Percentiles rank a stretch among this genome's conserved stretches.
Conservation (phyloP, 2,113 vertebrate species). For the Tetrax tetrax region DNA sequence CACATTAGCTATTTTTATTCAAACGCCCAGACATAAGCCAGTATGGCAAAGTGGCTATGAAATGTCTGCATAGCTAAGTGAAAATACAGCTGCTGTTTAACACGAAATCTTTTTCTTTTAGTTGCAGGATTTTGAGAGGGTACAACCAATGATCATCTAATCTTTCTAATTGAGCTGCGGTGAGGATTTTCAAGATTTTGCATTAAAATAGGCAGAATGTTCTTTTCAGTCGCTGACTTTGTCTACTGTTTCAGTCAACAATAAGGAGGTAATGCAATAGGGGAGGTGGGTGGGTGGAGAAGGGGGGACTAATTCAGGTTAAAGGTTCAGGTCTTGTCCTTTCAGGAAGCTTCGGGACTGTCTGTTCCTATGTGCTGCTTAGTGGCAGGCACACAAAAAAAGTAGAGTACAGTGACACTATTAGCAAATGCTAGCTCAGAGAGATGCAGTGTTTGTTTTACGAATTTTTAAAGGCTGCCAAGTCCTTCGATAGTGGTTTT, state of each 20-base stretch:
- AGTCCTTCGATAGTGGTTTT: neutral
- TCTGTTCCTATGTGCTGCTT: neutral
- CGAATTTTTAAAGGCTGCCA: constrained; percentile 12
- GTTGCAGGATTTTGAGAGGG: neutral
- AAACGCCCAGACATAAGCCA: neutral
- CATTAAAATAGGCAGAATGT: neutral
- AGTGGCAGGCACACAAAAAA: neutral
- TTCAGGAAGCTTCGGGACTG: neutral
- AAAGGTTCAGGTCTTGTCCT: neutral
- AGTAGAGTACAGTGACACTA: neutral
- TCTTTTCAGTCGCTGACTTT: constrained; percentile 23
- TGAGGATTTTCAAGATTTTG: neutral
- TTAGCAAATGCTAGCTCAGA: constrained; percentile 8
- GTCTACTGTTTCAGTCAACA: neutral
- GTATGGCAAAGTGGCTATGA: constrained; percentile 1
- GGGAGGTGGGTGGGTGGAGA: neutral
- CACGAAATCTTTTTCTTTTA: neutral
- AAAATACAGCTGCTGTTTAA: constrained; percentile 22
- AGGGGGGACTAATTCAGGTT: neutral
- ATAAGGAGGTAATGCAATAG: neutral
- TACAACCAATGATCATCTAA: neutral
- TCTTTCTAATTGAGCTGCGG: neutral
- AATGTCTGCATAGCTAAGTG: constrained; percentile 20
- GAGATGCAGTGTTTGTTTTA: neutral
- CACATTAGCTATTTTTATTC: constrained; percentile 41